phyloP scores from a whole-genome alignment of 2,797 vertebrate genomes.

The Pyrocephalus nanus region DNA sequence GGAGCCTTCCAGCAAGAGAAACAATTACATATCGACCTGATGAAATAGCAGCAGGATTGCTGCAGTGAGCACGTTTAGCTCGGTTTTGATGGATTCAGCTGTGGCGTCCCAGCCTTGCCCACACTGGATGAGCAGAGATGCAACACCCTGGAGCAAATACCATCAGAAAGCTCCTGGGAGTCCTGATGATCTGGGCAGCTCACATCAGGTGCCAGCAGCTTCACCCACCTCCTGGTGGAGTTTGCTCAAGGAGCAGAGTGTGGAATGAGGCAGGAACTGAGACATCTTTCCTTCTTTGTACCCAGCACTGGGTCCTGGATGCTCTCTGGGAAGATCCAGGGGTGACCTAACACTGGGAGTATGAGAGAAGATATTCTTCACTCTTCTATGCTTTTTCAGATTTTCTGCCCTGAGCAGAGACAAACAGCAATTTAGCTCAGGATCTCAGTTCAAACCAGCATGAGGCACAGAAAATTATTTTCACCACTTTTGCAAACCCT shows the following conservation, averaged over 20 bases:
- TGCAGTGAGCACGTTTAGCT: background rate
- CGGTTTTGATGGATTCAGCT: background rate
- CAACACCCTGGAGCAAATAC: background rate
- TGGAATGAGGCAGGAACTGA: background rate
- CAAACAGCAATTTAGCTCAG: background rate
- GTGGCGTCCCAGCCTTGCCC: background rate
- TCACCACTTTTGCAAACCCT: background rate
- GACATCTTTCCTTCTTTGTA: background rate
- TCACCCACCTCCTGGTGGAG: background rate
- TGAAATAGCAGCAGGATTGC: background rate
- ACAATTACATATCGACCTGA: constrained; percentile 22
- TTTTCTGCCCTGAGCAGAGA: background rate
- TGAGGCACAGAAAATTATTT: background rate
- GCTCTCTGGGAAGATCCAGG: background rate
- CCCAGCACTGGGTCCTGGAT: background rate
- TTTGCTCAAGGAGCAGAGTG: background rate
- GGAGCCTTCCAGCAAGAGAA: constrained; percentile 44
- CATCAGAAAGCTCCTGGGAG: background rate
- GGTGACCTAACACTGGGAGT: background rate
- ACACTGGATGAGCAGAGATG: background rate
- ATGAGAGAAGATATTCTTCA: background rate
- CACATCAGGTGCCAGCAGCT: background rate
- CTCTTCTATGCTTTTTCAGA: background rate
- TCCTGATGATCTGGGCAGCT: background rate
- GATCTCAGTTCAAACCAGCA: background rate